phyloP scores from a whole-genome alignment of 2,888 invertebrate species.

The Malthinus seriepunctatus region DNA sequence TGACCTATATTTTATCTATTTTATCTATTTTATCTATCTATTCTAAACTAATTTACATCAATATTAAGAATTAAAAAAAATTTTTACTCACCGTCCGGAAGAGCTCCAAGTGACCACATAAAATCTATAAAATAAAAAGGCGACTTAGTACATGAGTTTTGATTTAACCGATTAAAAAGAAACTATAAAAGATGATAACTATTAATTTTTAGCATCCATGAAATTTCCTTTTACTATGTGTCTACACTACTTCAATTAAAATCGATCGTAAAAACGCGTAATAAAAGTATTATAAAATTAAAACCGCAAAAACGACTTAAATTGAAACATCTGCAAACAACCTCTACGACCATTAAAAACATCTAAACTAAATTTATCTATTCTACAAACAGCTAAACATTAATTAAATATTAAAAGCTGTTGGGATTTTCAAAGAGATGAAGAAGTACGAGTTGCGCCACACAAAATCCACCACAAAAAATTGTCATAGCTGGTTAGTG shows the following conservation, averaged over 20 bases:
- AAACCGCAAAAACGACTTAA: conserved; percentile 12
- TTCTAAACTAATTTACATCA: not conserved
- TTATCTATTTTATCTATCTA: not conserved
- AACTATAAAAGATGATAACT: conserved; percentile 10
- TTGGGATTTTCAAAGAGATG: not conserved
- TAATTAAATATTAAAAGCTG: conserved; percentile 2
- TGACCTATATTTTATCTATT: no score
- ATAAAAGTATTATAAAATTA: conserved; percentile 23
- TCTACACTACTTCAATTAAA: conserved; percentile 45
- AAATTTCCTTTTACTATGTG: conserved; percentile 54
- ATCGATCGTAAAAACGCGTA: conserved; percentile 24
- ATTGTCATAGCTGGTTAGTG: no score
- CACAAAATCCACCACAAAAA: no score
- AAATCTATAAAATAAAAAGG: conserved; percentile 79
- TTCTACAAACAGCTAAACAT: conserved; percentile 10
- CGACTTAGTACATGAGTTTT: conserved; percentile 21
- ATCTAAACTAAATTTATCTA: conserved; percentile 12
- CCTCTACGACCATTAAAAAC: conserved; percentile 35
- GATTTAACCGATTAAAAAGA: not conserved
- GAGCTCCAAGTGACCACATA: conserved; percentile 98
- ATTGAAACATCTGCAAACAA: conserved; percentile 36
- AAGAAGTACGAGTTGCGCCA: not conserved
- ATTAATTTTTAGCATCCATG: conserved; percentile 50
- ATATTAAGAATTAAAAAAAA: not conserved
- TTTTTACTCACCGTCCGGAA: conserved; percentile 89